Evolutionary conservation across 2,888 invertebrate genomes (phyloP), one percentile per base, ranked within the genome.

Genomic region (Lycia hirtaria): DNA sequence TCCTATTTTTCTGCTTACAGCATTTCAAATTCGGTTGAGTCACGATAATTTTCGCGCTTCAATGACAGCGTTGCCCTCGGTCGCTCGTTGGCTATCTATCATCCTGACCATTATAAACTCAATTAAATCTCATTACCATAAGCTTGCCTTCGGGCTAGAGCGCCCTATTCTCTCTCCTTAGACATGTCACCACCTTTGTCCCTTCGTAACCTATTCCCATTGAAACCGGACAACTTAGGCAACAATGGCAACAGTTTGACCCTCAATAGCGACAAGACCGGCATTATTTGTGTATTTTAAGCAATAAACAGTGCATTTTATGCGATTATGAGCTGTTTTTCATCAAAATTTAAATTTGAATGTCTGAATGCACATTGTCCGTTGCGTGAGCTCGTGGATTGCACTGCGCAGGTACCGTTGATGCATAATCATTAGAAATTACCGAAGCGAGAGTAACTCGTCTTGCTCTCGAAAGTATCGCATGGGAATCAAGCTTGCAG

Each of bases 231-330:
- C 89, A 88, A 88, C 88, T 89, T 89, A 89, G 79, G 73, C 69
- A 76, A 92, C 92, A 92, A 92, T 83, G 72, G 78, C 62, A 72
- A 79, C 81, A 82, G 83, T 89, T 90, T 88, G 88, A 89, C 90
- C 92, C 88, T 87, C 87, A 86, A 87, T 77, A 78, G 79, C 73
- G 75, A 83, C 78, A 80, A 80, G 85, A 84, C 81, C 79, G 79
- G 80, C 80, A 78, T 78, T 91, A 89, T 92, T 92, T 92, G 91
- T 90, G 90, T 92, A 88, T 88, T 90, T 92, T 91, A 79, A 87
- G 91, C 85, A 91, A 92, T 92, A 92, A 92, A 92, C 92, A 92
- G 89, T 85, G 87, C 86, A 80, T 90, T 91, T 91, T 90, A 91
- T 89, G 88, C 85, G 87, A 88, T 88, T 88, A 87, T 88, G 76